Conservation (phyloP, 2,888 invertebrate genomes). For the Callosobruchus maculatus region DNA sequence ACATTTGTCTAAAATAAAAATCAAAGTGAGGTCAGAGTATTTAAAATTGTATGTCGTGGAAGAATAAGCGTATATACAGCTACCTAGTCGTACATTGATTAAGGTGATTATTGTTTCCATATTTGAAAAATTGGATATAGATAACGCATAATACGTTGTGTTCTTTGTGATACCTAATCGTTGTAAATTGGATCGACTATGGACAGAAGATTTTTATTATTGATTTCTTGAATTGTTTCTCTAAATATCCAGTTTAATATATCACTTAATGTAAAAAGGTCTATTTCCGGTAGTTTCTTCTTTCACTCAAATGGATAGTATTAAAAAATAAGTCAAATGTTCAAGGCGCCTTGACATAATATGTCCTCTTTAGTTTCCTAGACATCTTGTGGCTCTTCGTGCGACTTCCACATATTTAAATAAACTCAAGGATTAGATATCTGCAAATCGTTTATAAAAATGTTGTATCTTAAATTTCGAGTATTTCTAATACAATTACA, state of each 20-base stretch:
- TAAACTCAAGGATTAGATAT: too few relatives aligned
- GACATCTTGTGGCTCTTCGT: too few relatives aligned
- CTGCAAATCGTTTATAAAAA: too few relatives aligned
- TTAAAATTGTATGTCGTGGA: neutral
- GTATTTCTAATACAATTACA: too few relatives aligned
- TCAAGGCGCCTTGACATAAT: too few relatives aligned
- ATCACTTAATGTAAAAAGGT: neutral
- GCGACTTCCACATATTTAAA: too few relatives aligned
- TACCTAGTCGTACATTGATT: slow-evolving; percentile 4
- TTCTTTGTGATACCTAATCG: slow-evolving; percentile 46
- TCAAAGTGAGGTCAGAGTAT: neutral
- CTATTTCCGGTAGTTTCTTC: too few relatives aligned
- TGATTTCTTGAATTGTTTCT: neutral
- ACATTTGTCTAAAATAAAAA: neutral
- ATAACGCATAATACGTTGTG: slow-evolving; percentile 43
- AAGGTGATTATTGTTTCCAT: slow-evolving; percentile 10
- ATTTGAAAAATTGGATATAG: slow-evolving; percentile 24
- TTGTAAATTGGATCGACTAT: slow-evolving; percentile 9
- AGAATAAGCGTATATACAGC: neutral
- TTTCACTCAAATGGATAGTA: too few relatives aligned
- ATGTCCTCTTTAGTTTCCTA: too few relatives aligned
- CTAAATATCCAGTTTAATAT: neutral
- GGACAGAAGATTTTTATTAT: slow-evolving; percentile 1
- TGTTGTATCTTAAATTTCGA: too few relatives aligned
- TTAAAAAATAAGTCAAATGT: too few relatives aligned